Percentiles rank a stretch among this genome's conserved stretches.
These are phyloP conservation scores for Lampris megalopsis DNA, from an alignment of 2,113 vertebrate species.

Conservation along the genomic window DNA sequence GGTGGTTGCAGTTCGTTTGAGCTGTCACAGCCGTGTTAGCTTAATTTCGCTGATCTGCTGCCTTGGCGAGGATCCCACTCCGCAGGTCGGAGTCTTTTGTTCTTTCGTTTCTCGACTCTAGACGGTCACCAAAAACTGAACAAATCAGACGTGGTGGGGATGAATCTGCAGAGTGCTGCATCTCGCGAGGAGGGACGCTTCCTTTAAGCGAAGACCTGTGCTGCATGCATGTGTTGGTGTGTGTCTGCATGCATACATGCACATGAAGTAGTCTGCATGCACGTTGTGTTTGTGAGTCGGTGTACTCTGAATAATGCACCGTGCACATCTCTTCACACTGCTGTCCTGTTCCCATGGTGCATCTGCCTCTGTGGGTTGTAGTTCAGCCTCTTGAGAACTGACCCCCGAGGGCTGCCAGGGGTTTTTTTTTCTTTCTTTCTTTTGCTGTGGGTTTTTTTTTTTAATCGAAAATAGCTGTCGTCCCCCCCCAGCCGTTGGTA, in stretches of 20 bases:
- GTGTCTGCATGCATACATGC: not conserved
- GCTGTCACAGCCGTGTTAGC: constrained; percentile 43
- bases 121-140: no score
- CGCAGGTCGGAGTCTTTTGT: constrained; percentile 10
- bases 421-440: not conserved
- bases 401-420: constrained; percentile 40
- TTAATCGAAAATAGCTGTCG: no score
- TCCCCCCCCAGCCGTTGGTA: constrained; percentile 17
- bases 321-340: not conserved
- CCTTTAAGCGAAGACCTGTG: no score
- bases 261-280: constrained; percentile 1
- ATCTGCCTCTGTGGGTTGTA: constrained; percentile 32
- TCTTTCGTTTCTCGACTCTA: constrained; percentile 12
- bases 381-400: constrained; percentile 12
- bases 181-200: no score
- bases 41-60: constrained; percentile 34
- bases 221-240: not conserved
- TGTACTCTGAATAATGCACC: constrained; percentile 32
- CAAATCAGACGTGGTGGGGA: no score
- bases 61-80: not conserved
- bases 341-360: constrained; percentile 20
- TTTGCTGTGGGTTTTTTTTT: not conserved
- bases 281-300: constrained; percentile 8
- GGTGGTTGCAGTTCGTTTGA: constrained; percentile 26
- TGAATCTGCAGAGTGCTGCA: no score